Evolutionary conservation across 2,888 invertebrate genomes (phyloP), one percentile per base, ranked within the genome.

Genomic region (Caenorhabditis sinica): DNA sequence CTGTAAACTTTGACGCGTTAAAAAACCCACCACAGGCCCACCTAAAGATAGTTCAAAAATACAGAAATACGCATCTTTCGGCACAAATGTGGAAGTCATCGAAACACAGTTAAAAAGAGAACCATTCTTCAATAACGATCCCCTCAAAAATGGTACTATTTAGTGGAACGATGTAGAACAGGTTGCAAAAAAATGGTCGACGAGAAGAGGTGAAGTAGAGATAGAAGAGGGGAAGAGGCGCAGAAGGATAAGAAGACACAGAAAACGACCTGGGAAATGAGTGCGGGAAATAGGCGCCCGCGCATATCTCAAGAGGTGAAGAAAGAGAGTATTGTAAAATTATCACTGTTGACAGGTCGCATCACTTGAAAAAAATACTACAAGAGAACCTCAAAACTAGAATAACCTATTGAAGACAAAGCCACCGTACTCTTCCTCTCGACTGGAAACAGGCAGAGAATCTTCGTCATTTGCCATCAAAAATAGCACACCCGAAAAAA

Each of bases 151-250:
- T 49, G 33, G 68, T 53, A 68, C 36, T 23, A 51, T 56, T 56
- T 30, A 56, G 69, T 69, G 56, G 56, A 69, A 69, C 69, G 56
- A 69, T 40, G 40, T 33, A 69, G 56, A 69, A 69, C 69, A 56
- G 69, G 69, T 69, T 69, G 69, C 56, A 56, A 69, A 56, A 69
- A 69, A 69, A 51, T n/a, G 51, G 51, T 69, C 51, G 53, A 28
- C 33, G 40, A 56, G 49, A 45, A 45, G 45, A 69, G 36, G 33
- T 45, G 33, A 13, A 49, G 11, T 49, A 66, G 66, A 66, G 17
- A 53, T 11, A 15, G 13, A 2, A 53, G 40, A 69, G 56, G 25
- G n/a, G 36, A 40, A 69, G 69, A 69, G 23, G 40, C 69, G 56
- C 69, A 69, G 69, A 43, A 25, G 69, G 69, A 53, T 69, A 56